Evolutionary conservation across 2,797 vertebrate genomes (phyloP).

Genomic region (Myiotriccus ornatus): DNA sequence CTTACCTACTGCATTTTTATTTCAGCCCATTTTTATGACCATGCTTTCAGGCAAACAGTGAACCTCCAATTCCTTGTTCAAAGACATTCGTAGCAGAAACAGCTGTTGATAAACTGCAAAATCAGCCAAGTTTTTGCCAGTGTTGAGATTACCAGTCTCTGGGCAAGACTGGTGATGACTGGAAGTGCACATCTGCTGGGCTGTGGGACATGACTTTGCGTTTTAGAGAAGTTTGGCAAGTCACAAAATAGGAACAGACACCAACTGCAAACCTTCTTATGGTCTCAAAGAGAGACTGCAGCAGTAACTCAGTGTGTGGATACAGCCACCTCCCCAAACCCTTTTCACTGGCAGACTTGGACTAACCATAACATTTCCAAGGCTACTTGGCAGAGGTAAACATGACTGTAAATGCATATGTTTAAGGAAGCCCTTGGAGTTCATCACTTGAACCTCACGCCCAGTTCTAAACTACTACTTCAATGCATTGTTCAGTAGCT

Average conservation of each 20-base stretch:
- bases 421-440: background rate
- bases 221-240: background rate
- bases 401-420: background rate
- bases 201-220: background rate
- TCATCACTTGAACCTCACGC: background rate
- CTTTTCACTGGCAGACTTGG: background rate
- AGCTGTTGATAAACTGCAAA: background rate
- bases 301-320: background rate
- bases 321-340: background rate
- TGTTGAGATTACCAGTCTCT: background rate
- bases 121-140: background rate
- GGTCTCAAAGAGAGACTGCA: background rate
- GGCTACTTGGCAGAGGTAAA: background rate
- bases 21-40: background rate
- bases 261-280: background rate
- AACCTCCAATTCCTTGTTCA: background rate
- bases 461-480: background rate
- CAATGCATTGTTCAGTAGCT: background rate
- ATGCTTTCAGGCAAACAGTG: background rate
- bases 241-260: background rate
- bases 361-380: background rate
- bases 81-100: background rate
- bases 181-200: background rate
- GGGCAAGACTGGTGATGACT: background rate
- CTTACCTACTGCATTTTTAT: background rate